Conservation (phyloP, 2,888 invertebrate species). For the Ditylenchus weischeri region DNA sequence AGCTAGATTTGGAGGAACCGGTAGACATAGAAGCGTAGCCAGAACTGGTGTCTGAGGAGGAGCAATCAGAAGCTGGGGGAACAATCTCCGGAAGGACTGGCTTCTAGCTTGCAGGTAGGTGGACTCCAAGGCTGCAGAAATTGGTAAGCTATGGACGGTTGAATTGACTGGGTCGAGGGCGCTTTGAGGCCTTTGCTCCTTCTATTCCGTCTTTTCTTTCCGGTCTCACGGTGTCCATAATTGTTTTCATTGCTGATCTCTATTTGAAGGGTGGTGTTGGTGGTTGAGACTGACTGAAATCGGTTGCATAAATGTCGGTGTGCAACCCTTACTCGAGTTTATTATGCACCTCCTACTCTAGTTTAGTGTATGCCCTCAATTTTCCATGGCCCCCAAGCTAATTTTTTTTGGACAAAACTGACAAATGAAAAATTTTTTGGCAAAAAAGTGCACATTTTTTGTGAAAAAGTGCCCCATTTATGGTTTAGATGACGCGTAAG, state of each 20-base stretch:
- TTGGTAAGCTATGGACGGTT: neutral
- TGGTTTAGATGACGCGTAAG: too few relatives aligned
- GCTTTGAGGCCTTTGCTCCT: neutral
- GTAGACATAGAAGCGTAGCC: conserved; percentile 3
- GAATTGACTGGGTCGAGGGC: neutral
- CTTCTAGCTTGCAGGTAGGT: neutral
- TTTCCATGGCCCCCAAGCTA: too few relatives aligned
- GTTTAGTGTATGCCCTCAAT: too few relatives aligned
- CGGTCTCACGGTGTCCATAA: neutral
- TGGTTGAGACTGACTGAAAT: too few relatives aligned
- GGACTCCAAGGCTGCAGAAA: neutral
- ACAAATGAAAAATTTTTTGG: too few relatives aligned
- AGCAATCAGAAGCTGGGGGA: neutral
- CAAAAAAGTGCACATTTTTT: too few relatives aligned
- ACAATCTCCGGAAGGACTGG: neutral
- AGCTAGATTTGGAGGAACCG: conserved; percentile 1
- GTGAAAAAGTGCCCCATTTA: too few relatives aligned
- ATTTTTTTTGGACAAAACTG: too few relatives aligned
- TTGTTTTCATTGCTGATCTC: conserved; percentile 4
- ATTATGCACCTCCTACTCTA: too few relatives aligned
- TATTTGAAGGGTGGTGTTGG: neutral
- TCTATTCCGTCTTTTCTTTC: too few relatives aligned
- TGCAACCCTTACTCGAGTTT: too few relatives aligned
- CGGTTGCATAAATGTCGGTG: too few relatives aligned
- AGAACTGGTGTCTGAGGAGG: neutral